Percentiles rank a stretch among this genome's conserved stretches.
Evolutionary conservation across 2,797 vertebrate species (phyloP).

Genomic region (Anas bernieri): DNA sequence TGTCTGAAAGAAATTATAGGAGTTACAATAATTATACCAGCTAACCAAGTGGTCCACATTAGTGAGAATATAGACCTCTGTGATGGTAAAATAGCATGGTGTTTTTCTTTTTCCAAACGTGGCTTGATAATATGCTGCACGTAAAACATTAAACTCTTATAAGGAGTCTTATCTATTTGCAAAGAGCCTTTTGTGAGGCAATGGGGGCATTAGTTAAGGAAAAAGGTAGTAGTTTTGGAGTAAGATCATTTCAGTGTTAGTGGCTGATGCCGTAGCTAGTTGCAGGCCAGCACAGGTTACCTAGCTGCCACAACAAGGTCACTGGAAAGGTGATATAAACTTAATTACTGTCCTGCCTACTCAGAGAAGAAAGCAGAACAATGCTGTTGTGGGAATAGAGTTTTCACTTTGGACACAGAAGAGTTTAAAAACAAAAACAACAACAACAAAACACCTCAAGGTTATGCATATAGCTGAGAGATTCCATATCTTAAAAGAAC

Average conservation of each 20-base stretch:
- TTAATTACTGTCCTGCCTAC: neutral
- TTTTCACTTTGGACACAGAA: neutral
- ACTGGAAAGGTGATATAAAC: neutral
- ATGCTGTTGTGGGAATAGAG: neutral
- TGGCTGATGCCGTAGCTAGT: neutral
- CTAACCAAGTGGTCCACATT: fast-evolving
- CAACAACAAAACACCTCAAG: no score
- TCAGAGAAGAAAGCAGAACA: neutral
- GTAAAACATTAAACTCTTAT: neutral
- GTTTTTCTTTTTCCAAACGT: neutral
- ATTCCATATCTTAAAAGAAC: neutral
- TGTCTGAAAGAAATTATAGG: neutral
- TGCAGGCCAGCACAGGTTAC: neutral
- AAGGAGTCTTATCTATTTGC: neutral
- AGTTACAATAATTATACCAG: neutral
- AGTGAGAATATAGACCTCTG: neutral
- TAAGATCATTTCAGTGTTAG: neutral
- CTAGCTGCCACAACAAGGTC: neutral
- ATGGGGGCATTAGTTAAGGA: neutral
- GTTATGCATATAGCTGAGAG: neutral
- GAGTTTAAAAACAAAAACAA: no score
- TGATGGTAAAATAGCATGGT: neutral
- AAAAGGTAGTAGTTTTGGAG: neutral
- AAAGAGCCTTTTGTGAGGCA: neutral
- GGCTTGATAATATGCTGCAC: neutral